Conservation (phyloP, 2,113 vertebrate genomes). For the Sorex araneus region DNA sequence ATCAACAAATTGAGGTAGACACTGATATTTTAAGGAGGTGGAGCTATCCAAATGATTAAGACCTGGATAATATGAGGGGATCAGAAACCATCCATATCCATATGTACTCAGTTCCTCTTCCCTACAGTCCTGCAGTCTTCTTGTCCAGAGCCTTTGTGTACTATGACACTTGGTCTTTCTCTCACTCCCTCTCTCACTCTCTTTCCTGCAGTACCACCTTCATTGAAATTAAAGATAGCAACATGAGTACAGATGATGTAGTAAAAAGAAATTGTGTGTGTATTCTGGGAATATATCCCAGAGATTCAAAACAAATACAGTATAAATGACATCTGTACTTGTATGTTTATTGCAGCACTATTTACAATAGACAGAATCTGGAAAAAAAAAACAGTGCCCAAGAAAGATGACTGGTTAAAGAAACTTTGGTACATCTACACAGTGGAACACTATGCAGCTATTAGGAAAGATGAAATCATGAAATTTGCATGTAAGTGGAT, state of each 20-base stretch:
- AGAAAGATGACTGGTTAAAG: too few species aligned
- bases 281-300: too few species aligned
- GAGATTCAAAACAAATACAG: too few species aligned
- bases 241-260: slow-evolving; percentile 45
- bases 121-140: not conserved
- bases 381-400: too few species aligned
- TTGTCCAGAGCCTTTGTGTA: not conserved
- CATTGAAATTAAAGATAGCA: slow-evolving; percentile 36
- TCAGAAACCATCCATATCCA: not conserved
- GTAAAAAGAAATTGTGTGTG: slow-evolving; percentile 59
- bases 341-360: too few species aligned
- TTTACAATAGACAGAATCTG: too few species aligned
- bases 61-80: not conserved
- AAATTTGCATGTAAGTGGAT: too few species aligned
- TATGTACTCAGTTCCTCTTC: not conserved
- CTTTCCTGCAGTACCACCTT: slow-evolving; percentile 13
- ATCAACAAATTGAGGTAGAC: not conserved
- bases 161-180: not conserved
- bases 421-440: too few species aligned
- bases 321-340: too few species aligned
- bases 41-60: not conserved
- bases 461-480: too few species aligned
- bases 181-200: not conserved
- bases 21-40: not conserved
- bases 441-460: too few species aligned